Percentiles rank a stretch among this genome's conserved stretches.
phyloP scores from a whole-genome alignment of 2,113 vertebrate genomes.

The Pholis gunnellus region DNA sequence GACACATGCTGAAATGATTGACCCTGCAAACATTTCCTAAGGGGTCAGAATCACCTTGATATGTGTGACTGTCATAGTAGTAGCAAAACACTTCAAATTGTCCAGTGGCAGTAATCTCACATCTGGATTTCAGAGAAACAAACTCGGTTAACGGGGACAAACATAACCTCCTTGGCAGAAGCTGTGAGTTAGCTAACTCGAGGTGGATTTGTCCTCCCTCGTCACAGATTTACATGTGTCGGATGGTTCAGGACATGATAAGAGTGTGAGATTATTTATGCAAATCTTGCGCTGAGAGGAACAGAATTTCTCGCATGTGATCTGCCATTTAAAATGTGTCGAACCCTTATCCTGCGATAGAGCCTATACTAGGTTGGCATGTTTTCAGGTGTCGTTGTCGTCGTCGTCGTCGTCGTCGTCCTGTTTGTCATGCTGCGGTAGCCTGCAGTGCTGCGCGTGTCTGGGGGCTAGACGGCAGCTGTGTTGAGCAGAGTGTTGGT shows the following conservation, averaged over 20 bases:
- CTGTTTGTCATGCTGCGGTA: conserved; percentile 70
- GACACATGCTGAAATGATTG: not conserved
- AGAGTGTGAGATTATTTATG: conserved; percentile 52
- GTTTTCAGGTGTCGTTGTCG: conserved; percentile 74
- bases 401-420: conserved; percentile 52
- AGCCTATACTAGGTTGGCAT: conserved; percentile 47
- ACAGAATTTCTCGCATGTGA: conserved; percentile 36
- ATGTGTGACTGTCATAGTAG: not conserved
- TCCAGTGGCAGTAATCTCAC: not conserved
- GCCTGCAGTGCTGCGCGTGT: conserved; percentile 73
- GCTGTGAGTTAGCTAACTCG: conserved; percentile 9
- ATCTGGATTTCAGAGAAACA: not conserved
- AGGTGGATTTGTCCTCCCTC: conserved; percentile 36
- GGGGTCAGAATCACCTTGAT: not conserved
- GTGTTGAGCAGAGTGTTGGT: conserved; percentile 76
- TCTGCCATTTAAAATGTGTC: conserved; percentile 38
- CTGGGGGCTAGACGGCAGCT: conserved; percentile 79
- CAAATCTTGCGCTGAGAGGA: conserved; percentile 42
- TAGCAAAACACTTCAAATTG: not conserved
- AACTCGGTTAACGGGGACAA: conserved; percentile 6
- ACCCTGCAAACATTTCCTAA: not conserved
- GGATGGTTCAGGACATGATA: conserved; percentile 47
- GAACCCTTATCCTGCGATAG: conserved; percentile 11
- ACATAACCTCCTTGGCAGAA: conserved; percentile 33
- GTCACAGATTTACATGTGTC: conserved; percentile 46